phyloP scores from a whole-genome alignment of 2,888 invertebrate species.

The Conchocele bisecta region DNA sequence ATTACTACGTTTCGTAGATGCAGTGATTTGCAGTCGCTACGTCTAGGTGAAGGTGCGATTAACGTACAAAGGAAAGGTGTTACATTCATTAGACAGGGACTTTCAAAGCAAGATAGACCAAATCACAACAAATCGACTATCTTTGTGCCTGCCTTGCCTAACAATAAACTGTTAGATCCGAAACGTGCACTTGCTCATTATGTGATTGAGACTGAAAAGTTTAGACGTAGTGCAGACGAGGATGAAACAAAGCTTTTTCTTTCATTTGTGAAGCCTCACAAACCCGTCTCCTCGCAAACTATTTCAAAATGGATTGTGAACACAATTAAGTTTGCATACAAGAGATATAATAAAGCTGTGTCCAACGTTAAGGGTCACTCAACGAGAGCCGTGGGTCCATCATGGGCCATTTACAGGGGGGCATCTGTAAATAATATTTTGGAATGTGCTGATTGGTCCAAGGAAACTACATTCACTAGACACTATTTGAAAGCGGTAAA shows the following conservation, averaged over 20 bases:
- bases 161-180: slow-evolving; percentile 32
- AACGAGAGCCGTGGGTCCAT: no score
- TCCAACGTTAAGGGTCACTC: no score
- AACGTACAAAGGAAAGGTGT: slow-evolving; percentile 17
- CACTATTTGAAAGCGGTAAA: no score
- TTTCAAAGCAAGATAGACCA: slow-evolving; percentile 25
- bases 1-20: slow-evolving; percentile 23
- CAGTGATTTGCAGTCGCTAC: slow-evolving; percentile 30
- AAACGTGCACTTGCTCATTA: slow-evolving; percentile 21
- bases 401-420: no score
- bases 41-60: slow-evolving; percentile 15
- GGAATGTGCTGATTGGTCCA: no score
- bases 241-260: no score
- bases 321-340: no score
- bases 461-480: no score
- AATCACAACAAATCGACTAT: slow-evolving; percentile 10
- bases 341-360: no score
- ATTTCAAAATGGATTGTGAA: neutral
- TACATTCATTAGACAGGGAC: slow-evolving; percentile 9
- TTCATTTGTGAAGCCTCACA: neutral
- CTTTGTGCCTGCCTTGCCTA: slow-evolving; percentile 23
- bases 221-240: slow-evolving; percentile 5
- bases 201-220: slow-evolving; percentile 19
- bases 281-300: neutral
- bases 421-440: no score